A percentile compares a stretch with the other conserved stretches of the same genome.
These are phyloP conservation scores for Hycleus cichorii DNA, from an alignment of 1,140 invertebrate species.

Conservation along the genomic window DNA sequence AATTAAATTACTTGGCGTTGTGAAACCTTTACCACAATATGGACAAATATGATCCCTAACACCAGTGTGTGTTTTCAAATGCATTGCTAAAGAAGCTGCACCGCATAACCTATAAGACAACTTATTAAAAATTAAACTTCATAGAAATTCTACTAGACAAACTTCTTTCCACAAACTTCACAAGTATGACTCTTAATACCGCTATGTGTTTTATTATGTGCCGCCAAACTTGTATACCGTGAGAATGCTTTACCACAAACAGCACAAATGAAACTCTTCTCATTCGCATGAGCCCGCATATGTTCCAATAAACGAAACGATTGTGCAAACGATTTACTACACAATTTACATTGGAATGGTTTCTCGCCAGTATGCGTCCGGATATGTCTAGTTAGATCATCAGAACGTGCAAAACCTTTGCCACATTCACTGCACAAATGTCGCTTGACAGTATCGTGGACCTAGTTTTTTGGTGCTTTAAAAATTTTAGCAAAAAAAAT, in stretches of 20 bases:
- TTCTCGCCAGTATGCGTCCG: conserved; percentile 49
- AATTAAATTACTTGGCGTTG: conserved; percentile 38
- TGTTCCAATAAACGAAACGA: conserved; percentile 50
- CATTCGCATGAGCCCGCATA: conserved; percentile 54
- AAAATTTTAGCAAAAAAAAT: background rate
- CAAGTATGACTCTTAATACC: conserved; percentile 37
- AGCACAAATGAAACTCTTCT: conserved; percentile 52
- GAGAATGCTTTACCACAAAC: conserved; percentile 47
- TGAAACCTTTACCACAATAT: conserved; percentile 60
- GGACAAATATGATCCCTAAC: conserved; percentile 63
- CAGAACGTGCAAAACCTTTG: conserved; percentile 43
- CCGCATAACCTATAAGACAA: conserved; percentile 31
- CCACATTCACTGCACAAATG: conserved; percentile 54
- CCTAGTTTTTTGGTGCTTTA: conserved; percentile 5
- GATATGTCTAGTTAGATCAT: conserved; percentile 48
- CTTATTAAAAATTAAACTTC: background rate
- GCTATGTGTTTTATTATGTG: conserved; percentile 41
- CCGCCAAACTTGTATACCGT: conserved; percentile 35
- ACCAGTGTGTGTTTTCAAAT: conserved; percentile 64
- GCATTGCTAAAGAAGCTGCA: conserved; percentile 41
- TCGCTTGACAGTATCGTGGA: conserved; percentile 45
- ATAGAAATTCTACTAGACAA: no score
- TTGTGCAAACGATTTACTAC: conserved; percentile 42
- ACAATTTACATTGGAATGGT: conserved; percentile 52
- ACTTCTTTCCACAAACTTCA: conserved; percentile 37